Evolutionary conservation across 2,797 vertebrate genomes (phyloP).

Genomic region (Taenioides sp.): DNA sequence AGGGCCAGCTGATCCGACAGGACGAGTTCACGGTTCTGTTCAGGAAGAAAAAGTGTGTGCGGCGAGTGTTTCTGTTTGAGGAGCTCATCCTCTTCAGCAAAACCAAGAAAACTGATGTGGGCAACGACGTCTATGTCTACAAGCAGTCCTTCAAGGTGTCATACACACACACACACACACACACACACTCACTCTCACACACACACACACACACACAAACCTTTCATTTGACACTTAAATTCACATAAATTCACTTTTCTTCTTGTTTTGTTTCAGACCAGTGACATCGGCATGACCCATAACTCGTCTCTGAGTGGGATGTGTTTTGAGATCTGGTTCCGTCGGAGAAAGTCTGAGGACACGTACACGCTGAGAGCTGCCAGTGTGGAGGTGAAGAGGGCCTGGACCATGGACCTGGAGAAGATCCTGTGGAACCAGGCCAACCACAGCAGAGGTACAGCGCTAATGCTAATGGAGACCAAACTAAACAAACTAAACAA

Average conservation of each 20-base stretch:
- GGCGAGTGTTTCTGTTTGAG: conserved; percentile 81
- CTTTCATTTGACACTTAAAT: background rate
- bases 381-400: conserved; percentile 76
- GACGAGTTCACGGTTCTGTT: conserved; percentile 79
- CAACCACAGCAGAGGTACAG: conserved; percentile 75
- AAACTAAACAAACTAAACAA: too few species aligned
- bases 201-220: background rate
- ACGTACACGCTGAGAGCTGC: conserved; percentile 78
- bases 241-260: background rate
- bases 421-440: conserved; percentile 85
- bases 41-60: conserved; percentile 79
- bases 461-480: too few species aligned
- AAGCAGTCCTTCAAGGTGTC: conserved; percentile 84
- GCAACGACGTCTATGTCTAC: conserved; percentile 82
- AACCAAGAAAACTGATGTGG: conserved; percentile 75
- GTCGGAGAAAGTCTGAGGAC: conserved; percentile 80
- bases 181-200: background rate
- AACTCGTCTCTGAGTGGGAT: conserved; percentile 71
- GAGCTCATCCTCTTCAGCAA: conserved; percentile 84
- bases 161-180: background rate
- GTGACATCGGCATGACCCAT: conserved; percentile 83
- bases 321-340: conserved; percentile 86
- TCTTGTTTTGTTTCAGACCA: conserved; percentile 62
- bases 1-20: conserved; percentile 80
- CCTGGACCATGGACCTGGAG: conserved; percentile 82